Evolutionary conservation across 2,888 invertebrate genomes (phyloP), one percentile per base, ranked within the genome.

Genomic region (Apamea anceps): DNA sequence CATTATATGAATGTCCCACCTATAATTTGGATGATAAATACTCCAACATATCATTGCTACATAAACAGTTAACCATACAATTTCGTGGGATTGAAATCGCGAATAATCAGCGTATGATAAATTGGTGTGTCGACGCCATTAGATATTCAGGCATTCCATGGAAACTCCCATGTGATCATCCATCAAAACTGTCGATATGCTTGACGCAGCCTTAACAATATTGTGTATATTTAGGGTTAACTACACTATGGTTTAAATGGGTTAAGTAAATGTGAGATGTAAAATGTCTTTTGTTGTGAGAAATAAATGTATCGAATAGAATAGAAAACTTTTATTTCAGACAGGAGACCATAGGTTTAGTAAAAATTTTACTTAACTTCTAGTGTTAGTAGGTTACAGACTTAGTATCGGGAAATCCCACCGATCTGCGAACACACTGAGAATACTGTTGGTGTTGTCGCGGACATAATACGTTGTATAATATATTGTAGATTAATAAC

Each of bases 131-230:
- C 89, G 87, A 82, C 89, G 87, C 87, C 91, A 93, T 94, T 93
- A 92, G 88, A 92, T 94, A 93, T 93, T 91, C 91, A 86, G 84
- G 79, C 88, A 88, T 84, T 80, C 79, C 75, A 82, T 82, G 85
- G 82, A 60, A 86, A 88, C 86, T 90, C 92, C 91, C 92, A 91
- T 91, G 90, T 91, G 92, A 89, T 91, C 92, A 95, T 95, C 94
- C 90, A 95, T 95, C 95, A 95, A 87, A 87, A 81, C 90, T 91
- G 93, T 92, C 94, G 91, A 93, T 93, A 91, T 91, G 80, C 81
- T 86, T 89, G 91, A 91, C 89, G 87, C 75, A 60, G 85, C 90
- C 90, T 90, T 90, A 91, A 93, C 91, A 91, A 90, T 92, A 82
- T 86, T 76, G 78, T 82, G 79, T 85, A 78, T 73, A 66, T 81